Evolutionary conservation across 1,140 invertebrate species (phyloP), one percentile per base, ranked within the genome.

Genomic region (Hyposmocoma kahamanoa): DNA sequence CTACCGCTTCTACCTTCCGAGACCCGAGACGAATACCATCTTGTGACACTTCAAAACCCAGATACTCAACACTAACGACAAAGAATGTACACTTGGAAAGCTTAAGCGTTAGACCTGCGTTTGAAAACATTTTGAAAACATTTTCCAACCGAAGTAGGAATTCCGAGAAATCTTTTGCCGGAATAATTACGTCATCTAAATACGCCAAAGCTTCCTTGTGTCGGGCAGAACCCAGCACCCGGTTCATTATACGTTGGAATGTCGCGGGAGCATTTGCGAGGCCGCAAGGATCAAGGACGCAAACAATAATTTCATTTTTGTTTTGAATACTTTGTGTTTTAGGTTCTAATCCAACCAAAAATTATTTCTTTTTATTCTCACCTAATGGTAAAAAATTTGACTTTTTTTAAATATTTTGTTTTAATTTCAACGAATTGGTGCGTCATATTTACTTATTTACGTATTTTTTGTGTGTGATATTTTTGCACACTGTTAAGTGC

Each of bases 221-320:
- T 9, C 42, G 39, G 10, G 20, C 11, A 2, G 48, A 42, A 3
- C 52, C 52, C 6, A 64, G 28, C 1, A 64, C 51, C 20, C 47
- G 42, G 9, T 69, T 57, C 52, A 66, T 67, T 1, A 61, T 21
- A 6, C 57, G 15, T 9, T 58, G 50, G 17, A 69, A 82, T 0
- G 61, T 67, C 0, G 63, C 62, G 3, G 80, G 72, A 0, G 70
- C 70, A 53, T 75, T 79, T 11, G 58, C 62, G 5, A 86, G 47
- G 1, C 77, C 83, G 55, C 75, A 79, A 11, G 81, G 78, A n/a
- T n/a, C n/a, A n/a, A n/a, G n/a, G n/a, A n/a, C n/a, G n/a, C n/a
- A n/a, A n/a, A n/a, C n/a, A n/a, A n/a, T n/a, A n/a, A n/a, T n/a
- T n/a, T n/a, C n/a, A n/a, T n/a, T n/a, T n/a, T n/a, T n/a, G n/a